These are phyloP conservation scores for Schizopygopsis malacanthus DNA, from an alignment of 2,797 vertebrate species.

Conservation along the genomic window DNA sequence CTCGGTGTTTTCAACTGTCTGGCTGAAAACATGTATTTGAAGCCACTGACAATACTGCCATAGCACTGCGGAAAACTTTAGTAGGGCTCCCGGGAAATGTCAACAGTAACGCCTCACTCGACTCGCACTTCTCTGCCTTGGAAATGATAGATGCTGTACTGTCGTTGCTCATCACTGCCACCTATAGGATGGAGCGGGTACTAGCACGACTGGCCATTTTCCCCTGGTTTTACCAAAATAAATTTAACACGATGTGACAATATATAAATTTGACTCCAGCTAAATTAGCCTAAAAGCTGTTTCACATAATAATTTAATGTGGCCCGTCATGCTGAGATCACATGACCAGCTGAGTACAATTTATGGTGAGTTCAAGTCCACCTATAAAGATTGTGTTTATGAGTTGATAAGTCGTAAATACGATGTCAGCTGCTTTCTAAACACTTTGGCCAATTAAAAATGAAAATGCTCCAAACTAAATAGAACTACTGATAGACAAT, in stretches of 20 bases:
- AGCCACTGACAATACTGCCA: background rate
- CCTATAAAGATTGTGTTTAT: background rate
- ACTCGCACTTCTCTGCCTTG: background rate
- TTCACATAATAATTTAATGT: background rate
- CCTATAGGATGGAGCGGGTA: constrained; percentile 13
- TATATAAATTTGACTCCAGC: background rate
- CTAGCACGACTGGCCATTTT: background rate
- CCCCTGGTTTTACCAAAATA: background rate
- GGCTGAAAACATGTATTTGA: background rate
- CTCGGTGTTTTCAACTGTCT: constrained; percentile 17
- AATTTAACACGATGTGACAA: background rate
- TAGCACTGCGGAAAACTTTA: background rate
- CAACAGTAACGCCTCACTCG: constrained; percentile 4
- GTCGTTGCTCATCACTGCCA: constrained; percentile 12
- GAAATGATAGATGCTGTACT: background rate
- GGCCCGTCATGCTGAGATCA: background rate
- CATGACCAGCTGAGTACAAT: background rate
- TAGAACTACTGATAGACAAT: background rate
- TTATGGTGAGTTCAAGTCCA: background rate
- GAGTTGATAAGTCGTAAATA: background rate
- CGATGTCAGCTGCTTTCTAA: background rate
- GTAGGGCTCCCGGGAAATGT: background rate
- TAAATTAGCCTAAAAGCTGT: too few relatives aligned
- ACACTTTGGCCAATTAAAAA: background rate
- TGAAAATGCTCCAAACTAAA: background rate